Percentiles rank a stretch among this genome's conserved stretches.
Conservation (phyloP, 2,113 vertebrate species). For the Athene cunicularia region DNA sequence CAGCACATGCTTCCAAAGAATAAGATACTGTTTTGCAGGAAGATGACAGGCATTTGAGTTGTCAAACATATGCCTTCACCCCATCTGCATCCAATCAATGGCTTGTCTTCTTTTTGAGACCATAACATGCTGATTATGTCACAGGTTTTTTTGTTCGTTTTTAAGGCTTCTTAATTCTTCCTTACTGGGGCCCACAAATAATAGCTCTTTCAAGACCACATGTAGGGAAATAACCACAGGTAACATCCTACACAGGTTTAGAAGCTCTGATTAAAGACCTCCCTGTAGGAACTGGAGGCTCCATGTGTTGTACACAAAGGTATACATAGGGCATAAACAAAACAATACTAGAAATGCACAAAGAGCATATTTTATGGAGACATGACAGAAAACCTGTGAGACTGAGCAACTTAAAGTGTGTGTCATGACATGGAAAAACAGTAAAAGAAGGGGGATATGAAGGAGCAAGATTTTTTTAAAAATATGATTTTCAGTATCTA, state of each 20-base stretch:
- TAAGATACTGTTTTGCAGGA: not conserved
- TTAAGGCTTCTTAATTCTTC: not conserved
- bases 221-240: not conserved
- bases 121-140: not conserved
- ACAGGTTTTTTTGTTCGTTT: not conserved
- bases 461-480: not conserved
- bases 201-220: not conserved
- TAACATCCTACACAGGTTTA: not conserved
- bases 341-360: not conserved
- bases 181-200: not conserved
- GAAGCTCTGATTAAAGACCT: not conserved
- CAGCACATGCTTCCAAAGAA: not conserved
- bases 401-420: not conserved
- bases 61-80: not conserved
- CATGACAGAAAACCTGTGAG: not conserved
- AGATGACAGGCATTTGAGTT: not conserved
- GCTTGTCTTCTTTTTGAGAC: not conserved
- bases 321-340: not conserved
- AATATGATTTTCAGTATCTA: not conserved
- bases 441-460: not conserved
- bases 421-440: not conserved
- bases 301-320: not conserved
- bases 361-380: not conserved
- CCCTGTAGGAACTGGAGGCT: not conserved
- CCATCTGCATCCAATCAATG: rapidly evolving